These are phyloP conservation scores for Apamea epomidion DNA, from an alignment of 2,888 invertebrate genomes.

Conservation along the genomic window DNA sequence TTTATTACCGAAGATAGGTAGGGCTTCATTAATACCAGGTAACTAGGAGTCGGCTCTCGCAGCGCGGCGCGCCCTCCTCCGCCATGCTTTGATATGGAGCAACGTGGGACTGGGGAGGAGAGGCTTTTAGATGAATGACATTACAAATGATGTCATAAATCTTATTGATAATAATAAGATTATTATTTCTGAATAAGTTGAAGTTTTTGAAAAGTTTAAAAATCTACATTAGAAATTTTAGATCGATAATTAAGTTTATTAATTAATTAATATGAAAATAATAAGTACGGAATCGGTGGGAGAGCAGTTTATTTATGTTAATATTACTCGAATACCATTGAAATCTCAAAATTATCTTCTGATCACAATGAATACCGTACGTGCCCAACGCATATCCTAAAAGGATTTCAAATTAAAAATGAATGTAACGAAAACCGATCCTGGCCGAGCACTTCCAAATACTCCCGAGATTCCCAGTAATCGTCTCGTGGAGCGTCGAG, in stretches of 20 bases:
- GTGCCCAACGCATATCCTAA: not conserved
- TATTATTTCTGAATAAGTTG: not conserved
- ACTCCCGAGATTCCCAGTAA: slow-evolving; percentile 23
- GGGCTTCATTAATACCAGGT: slow-evolving; percentile 80
- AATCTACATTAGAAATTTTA: not conserved
- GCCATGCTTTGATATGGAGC: not conserved
- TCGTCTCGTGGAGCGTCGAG: slow-evolving; percentile 16
- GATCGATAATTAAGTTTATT: too few relatives aligned
- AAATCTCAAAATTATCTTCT: not conserved
- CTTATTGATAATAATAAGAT: not conserved
- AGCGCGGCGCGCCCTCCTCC: not conserved
- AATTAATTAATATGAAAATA: not conserved
- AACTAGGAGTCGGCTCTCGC: slow-evolving; percentile 18
- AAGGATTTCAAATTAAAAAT: slow-evolving; percentile 47
- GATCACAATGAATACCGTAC: slow-evolving; percentile 8
- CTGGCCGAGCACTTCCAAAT: slow-evolving; percentile 5
- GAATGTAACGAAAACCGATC: slow-evolving; percentile 31
- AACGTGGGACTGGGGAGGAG: not conserved
- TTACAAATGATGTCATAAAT: slow-evolving; percentile 5
- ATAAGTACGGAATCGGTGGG: not conserved
- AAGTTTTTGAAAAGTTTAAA: not conserved
- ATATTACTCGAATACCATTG: not conserved
- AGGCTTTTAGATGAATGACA: slow-evolving; percentile 6
- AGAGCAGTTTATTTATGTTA: too few relatives aligned
- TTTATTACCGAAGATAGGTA: slow-evolving; percentile 77